These are phyloP conservation scores for Erebia palarica DNA, from an alignment of 2,888 invertebrate genomes.

Conservation along the genomic window DNA sequence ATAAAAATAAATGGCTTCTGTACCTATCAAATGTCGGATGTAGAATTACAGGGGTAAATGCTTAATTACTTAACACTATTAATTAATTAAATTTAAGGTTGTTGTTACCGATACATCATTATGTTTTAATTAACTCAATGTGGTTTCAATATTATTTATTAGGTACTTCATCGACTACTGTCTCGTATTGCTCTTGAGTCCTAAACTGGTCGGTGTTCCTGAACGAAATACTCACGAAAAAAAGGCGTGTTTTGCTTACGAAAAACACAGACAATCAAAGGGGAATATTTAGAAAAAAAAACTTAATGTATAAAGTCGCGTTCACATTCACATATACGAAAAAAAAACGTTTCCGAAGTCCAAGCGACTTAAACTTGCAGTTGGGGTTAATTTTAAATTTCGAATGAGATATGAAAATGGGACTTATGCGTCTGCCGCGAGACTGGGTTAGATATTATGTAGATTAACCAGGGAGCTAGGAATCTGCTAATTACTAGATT, in stretches of 20 bases:
- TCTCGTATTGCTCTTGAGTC: no score
- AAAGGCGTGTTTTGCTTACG: background rate
- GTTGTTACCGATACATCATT: no score
- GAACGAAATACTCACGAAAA: background rate
- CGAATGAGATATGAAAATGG: constrained; percentile 51
- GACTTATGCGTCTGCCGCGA: constrained; percentile 70
- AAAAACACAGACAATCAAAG: background rate
- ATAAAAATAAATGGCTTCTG: constrained; percentile 32
- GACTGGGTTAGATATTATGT: background rate
- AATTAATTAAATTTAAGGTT: background rate
- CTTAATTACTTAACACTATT: background rate
- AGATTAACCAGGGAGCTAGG: no score
- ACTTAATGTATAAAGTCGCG: constrained; percentile 2
- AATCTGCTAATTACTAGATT: no score
- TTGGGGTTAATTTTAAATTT: constrained; percentile 54
- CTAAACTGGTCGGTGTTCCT: no score
- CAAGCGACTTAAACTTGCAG: constrained; percentile 20
- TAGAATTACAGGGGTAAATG: background rate
- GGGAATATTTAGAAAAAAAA: background rate
- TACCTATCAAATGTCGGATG: constrained; percentile 29
- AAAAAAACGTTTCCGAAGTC: background rate
- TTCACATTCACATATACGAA: constrained; percentile 14
- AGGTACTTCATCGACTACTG: no score
- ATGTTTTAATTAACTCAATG: no score
- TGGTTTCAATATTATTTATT: no score